phyloP scores from a whole-genome alignment of 2,113 vertebrate species.

The Fregetta grallaria region DNA sequence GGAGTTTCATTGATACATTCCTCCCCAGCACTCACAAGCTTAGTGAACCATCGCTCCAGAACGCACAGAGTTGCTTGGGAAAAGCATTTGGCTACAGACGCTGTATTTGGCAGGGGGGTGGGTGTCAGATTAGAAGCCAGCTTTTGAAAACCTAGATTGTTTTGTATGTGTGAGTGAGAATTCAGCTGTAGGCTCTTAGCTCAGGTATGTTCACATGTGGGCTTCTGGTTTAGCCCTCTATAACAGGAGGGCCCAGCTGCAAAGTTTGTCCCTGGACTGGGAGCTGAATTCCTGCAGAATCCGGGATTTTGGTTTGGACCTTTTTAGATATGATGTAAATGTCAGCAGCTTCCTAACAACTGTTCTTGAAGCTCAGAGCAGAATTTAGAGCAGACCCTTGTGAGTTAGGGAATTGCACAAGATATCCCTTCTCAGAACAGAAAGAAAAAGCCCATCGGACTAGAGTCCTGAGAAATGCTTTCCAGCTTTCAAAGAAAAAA shows the following conservation, averaged over 20 bases:
- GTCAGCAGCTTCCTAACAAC: conserved; percentile 55
- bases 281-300: conserved; percentile 41
- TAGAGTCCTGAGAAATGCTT: conserved; percentile 39
- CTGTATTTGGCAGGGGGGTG: background rate
- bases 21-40: background rate
- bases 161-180: background rate
- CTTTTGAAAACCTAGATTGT: background rate
- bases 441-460: conserved; percentile 24
- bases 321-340: conserved; percentile 38
- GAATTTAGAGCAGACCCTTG: conserved; percentile 23
- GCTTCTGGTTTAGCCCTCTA: background rate
- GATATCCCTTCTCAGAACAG: conserved; percentile 23
- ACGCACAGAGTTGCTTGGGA: background rate
- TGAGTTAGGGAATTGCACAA: conserved; percentile 21
- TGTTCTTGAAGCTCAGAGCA: conserved; percentile 7
- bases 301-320: conserved; percentile 9
- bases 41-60: conserved; percentile 37
- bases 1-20: conserved; percentile 34
- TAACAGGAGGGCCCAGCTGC: conserved; percentile 49
- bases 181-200: conserved; percentile 33
- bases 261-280: conserved; percentile 5
- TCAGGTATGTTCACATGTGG: conserved; percentile 26
- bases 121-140: background rate
- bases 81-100: background rate
- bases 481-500: conserved; percentile 48